Evolutionary conservation across 2,797 vertebrate genomes (phyloP), one percentile per base, ranked within the genome.

Genomic region (Manis crassicaudata): DNA sequence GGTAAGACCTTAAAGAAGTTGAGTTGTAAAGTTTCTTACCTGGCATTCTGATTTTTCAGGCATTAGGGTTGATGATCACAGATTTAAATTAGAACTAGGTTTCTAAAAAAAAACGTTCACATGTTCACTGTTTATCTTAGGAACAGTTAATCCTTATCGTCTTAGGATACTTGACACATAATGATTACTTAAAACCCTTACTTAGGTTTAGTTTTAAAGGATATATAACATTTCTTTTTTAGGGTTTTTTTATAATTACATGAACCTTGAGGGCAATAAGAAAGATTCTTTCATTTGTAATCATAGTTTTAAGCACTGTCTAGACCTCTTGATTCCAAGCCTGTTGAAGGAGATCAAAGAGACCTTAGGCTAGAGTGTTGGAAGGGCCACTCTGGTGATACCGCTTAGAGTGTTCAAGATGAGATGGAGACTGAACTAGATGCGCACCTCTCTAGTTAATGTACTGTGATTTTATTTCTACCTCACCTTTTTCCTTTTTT

Each of bases 1-100:
- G 99, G 99, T 99, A 98, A 99, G 99, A 46, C 58, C 16, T 70
- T 3, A 99, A 96, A 98, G 98, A 58, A 37, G 29, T 87, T 29
- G 5, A 77, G 27, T 23, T 52, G 14, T 10, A 6, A 68, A 35
- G 13, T 73, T 86, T 83, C 63, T 86, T 50, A 46, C 50, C 63
- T 83, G 70, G 23, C 14, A 40, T 75, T 87, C 56, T 90, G 0
- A 67, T 32, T 67, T 86, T 80, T 62, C 25, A 91, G 63, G 43
- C 1, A n/a, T 63, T 50, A 12, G 35, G 4, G 2, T 76, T 83
- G 50, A 27, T 83, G 50, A 27, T 77, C 43, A 85, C 23, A 84
- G 80, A 77, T 83, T 84, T 85, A 85, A 87, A 88, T 92, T 43
- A 73, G 77, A 76, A 54, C 43, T 9, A 67, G 32, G 18, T 76